These are phyloP conservation scores for Hydra vulgaris DNA, from an alignment of 30 jellyfish, hydroid and myxozoan genomes.

Conservation along the genomic window DNA sequence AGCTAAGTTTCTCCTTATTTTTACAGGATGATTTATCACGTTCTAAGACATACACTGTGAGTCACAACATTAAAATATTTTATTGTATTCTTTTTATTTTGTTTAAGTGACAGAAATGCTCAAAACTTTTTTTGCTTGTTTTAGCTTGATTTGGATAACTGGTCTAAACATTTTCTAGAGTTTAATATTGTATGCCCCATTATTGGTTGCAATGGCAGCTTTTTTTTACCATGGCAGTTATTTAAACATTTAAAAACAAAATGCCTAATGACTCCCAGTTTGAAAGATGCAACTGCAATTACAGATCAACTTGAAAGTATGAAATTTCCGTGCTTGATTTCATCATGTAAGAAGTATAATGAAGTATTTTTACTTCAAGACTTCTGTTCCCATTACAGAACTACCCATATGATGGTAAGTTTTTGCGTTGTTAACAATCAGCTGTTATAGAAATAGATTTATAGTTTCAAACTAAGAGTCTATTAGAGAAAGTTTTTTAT, in stretches of 20 bases:
- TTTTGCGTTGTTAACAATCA: too few relatives aligned
- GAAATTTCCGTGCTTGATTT: neutral
- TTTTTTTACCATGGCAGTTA: neutral
- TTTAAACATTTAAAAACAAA: neutral
- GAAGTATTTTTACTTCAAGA: neutral
- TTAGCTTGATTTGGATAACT: conserved; percentile 18
- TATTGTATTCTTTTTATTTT: too few relatives aligned
- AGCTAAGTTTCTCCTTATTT: neutral
- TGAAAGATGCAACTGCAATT: neutral
- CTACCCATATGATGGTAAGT: neutral
- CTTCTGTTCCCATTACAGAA: neutral
- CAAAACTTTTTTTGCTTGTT: too few relatives aligned
- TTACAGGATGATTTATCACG: neutral
- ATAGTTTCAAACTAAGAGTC: too few relatives aligned
- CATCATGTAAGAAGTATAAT: neutral
- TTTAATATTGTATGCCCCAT: conserved; percentile 4
- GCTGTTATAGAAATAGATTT: too few relatives aligned
- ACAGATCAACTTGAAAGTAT: neutral
- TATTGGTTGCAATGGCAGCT: neutral
- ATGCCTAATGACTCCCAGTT: neutral
- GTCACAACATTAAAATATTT: too few relatives aligned
- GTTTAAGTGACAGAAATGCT: too few relatives aligned
- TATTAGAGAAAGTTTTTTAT: too few relatives aligned
- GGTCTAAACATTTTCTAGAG: conserved; percentile 1
- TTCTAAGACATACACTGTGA: neutral